phyloP scores from a whole-genome alignment of 2,888 invertebrate genomes.

The Sipunculus nudus region DNA sequence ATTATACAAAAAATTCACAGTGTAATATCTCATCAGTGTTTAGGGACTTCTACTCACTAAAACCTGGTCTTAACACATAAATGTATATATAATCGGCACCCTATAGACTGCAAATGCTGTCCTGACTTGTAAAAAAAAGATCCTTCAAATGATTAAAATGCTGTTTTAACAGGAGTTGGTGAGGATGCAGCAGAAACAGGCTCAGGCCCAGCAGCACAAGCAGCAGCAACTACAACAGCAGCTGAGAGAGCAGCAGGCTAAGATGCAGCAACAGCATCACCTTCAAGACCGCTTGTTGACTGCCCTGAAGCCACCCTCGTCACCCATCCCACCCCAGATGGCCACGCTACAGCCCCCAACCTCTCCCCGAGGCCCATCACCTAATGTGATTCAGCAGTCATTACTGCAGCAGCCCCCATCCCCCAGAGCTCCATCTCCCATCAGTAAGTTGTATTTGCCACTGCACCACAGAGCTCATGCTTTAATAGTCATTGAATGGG shows the following conservation, averaged over 20 bases:
- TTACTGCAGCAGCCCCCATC: slow-evolving; percentile 48
- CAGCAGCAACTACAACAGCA: slow-evolving; percentile 73
- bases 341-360: slow-evolving; percentile 19
- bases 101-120: too few species aligned
- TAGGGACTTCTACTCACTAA: too few species aligned
- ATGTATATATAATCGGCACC: too few species aligned
- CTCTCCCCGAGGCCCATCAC: slow-evolving; percentile 30
- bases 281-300: too few species aligned
- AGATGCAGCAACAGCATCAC: neutral
- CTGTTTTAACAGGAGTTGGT: too few species aligned
- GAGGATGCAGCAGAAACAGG: slow-evolving; percentile 20
- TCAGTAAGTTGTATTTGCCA: slow-evolving; percentile 58
- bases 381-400: slow-evolving; percentile 23
- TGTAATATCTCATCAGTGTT: too few species aligned
- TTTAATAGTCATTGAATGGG: too few species aligned
- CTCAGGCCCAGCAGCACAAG: slow-evolving; percentile 47
- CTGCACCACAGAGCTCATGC: too few species aligned
- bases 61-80: too few species aligned
- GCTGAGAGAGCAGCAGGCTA: slow-evolving; percentile 73
- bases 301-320: slow-evolving; percentile 54
- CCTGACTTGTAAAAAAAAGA: too few species aligned
- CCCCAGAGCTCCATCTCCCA: slow-evolving; percentile 60
- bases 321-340: slow-evolving; percentile 12
- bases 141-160: too few species aligned
- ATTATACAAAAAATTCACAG: too few species aligned